Evolutionary conservation across 2,797 vertebrate genomes (phyloP).

Genomic region (Phataginus tetradactyla): DNA sequence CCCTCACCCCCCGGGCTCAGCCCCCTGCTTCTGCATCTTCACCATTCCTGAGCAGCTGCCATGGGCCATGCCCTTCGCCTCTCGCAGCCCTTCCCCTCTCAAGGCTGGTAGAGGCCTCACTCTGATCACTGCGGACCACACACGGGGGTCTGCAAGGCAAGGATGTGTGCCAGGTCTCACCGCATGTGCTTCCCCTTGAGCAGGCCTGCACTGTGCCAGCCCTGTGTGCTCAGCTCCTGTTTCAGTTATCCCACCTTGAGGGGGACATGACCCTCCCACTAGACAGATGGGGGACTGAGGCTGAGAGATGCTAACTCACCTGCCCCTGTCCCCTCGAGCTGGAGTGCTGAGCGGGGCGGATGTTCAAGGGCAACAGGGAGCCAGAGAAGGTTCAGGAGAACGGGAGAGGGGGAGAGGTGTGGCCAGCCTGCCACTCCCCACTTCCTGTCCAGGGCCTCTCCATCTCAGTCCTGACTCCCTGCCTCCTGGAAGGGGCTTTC

Average conservation of each 20-base stretch:
- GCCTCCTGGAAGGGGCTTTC: background rate
- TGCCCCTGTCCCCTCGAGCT: background rate
- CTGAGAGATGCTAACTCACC: background rate
- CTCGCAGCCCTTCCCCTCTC: background rate
- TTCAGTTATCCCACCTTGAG: background rate
- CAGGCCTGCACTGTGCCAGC: background rate
- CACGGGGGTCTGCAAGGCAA: rapidly evolving
- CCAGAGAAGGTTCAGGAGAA: background rate
- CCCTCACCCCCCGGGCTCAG: background rate
- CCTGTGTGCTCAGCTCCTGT: background rate
- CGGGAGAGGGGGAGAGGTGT: background rate
- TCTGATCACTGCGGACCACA: background rate
- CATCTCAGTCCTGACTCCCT: background rate
- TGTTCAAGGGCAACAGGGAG: background rate
- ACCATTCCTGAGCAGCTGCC: background rate
- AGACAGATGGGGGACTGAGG: background rate
- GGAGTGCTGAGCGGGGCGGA: background rate
- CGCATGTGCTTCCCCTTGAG: background rate
- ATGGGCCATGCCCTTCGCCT: too few relatives aligned
- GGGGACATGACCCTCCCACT: background rate
- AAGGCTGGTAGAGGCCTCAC: background rate
- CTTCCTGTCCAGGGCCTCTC: background rate
- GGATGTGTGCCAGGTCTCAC: background rate
- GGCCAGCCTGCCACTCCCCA: background rate
- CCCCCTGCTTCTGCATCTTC: background rate